These are phyloP conservation scores for Octodon degus DNA, from an alignment of 2,113 vertebrate species.

Conservation along the genomic window DNA sequence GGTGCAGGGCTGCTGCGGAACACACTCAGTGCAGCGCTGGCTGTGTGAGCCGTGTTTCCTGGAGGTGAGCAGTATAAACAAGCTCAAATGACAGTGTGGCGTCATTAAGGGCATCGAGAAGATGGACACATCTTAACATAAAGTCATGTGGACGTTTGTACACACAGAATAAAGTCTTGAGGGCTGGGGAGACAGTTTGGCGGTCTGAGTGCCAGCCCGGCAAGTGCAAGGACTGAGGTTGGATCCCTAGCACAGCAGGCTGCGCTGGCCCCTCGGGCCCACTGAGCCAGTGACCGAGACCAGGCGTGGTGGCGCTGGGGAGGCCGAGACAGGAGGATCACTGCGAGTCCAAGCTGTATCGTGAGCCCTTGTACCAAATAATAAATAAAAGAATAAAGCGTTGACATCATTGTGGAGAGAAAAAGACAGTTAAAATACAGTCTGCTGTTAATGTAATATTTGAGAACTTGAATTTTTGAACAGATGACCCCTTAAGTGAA, in stretches of 20 bases:
- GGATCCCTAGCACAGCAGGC: too few relatives aligned
- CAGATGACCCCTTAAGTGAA: background rate
- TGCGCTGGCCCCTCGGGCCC: too few relatives aligned
- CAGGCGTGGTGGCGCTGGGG: too few relatives aligned
- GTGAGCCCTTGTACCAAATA: too few relatives aligned
- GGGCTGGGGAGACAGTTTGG: too few relatives aligned
- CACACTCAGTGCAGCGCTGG: background rate
- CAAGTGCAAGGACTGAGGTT: too few relatives aligned
- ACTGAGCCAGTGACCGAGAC: too few relatives aligned
- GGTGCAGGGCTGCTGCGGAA: too few relatives aligned
- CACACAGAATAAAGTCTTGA: background rate
- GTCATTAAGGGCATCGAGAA: background rate
- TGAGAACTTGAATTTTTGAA: background rate
- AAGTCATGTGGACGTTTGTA: background rate
- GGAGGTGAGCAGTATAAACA: background rate
- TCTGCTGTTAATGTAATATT: background rate
- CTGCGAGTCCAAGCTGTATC: too few relatives aligned
- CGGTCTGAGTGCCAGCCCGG: too few relatives aligned
- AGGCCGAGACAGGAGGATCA: too few relatives aligned
- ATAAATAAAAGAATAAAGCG: background rate
- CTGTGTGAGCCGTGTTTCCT: background rate
- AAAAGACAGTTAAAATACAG: background rate
- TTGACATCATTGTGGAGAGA: constrained; percentile 8
- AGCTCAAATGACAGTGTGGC: background rate
- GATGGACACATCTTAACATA: background rate